Conservation (phyloP, 2,113 vertebrate genomes). For the Larimichthys polyactis region DNA sequence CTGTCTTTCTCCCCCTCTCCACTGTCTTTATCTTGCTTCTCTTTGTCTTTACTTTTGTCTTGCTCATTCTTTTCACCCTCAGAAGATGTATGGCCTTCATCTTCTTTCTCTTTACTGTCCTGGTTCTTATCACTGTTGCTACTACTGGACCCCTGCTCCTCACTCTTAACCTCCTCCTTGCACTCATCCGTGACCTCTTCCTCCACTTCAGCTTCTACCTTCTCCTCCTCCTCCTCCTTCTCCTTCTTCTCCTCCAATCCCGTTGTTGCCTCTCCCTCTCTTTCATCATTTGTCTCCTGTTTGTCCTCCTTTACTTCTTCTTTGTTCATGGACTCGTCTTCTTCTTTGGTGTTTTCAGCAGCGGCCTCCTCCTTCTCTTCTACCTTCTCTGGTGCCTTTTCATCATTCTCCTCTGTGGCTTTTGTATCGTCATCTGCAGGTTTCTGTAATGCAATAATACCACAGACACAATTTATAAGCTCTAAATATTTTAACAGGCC, state of each 20-base stretch:
- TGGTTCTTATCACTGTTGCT: conserved; percentile 48
- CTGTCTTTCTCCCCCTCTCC: conserved; percentile 33
- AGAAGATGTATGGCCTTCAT: conserved; percentile 36
- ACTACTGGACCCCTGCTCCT: conserved; percentile 36
- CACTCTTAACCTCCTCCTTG: conserved; percentile 45
- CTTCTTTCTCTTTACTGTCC: conserved; percentile 49
- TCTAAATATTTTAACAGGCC: conserved; percentile 34
- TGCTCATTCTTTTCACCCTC: conserved; percentile 40
- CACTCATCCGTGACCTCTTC: conserved; percentile 48
- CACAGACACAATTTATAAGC: conserved; percentile 36
- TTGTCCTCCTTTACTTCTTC: conserved; percentile 58
- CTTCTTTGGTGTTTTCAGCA: conserved; percentile 36
- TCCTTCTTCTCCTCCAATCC: conserved; percentile 43
- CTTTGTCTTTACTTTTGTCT: conserved; percentile 28
- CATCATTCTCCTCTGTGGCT: conserved; percentile 24
- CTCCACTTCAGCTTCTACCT: conserved; percentile 37
- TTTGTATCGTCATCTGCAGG: conserved; percentile 36
- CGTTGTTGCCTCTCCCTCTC: background rate
- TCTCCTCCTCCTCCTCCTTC: conserved; percentile 35
- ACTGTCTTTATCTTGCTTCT: conserved; percentile 47
- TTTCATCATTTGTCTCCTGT: background rate
- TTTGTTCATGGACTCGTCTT: conserved; percentile 14
- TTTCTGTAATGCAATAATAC: conserved; percentile 61
- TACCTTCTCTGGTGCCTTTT: conserved; percentile 24
- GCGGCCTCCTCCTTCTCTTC: conserved; percentile 29